Evolutionary conservation across 2,888 invertebrate genomes (phyloP).

Genomic region (Polyommatus icarus): DNA sequence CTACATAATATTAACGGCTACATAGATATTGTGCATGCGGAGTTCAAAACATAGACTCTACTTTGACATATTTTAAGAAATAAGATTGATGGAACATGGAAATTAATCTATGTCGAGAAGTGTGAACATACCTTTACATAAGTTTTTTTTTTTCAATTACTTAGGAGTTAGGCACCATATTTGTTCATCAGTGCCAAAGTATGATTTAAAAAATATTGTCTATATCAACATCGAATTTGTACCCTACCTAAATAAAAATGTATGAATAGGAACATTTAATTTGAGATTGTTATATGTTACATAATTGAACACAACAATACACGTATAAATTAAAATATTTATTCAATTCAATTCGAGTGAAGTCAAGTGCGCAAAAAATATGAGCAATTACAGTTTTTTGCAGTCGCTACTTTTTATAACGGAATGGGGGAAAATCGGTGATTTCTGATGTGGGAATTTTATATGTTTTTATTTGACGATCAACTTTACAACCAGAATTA

Average conservation of each 20-base stretch:
- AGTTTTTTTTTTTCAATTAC: too few relatives aligned
- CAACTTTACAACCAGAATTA: conserved; percentile 4
- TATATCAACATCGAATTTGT: neutral
- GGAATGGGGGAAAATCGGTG: conserved; percentile 30
- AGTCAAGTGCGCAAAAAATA: neutral
- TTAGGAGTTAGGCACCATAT: too few relatives aligned
- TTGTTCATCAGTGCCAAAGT: neutral
- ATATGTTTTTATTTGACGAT: conserved; percentile 13
- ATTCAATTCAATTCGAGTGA: neutral
- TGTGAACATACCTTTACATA: too few relatives aligned
- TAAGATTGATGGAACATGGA: too few relatives aligned
- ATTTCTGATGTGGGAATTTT: conserved; percentile 30
- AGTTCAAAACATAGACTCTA: too few relatives aligned
- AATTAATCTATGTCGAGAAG: too few relatives aligned
- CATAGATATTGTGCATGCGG: neutral
- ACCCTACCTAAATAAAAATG: neutral
- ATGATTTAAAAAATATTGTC: neutral
- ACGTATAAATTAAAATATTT: neutral
- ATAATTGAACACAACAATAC: neutral
- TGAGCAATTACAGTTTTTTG: neutral
- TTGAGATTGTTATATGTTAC: neutral
- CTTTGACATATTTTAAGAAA: too few relatives aligned
- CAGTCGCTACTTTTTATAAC: conserved; percentile 22
- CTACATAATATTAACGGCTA: neutral
- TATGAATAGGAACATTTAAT: neutral